Percentiles rank a stretch among this genome's conserved stretches.
These are phyloP conservation scores for Marronus borbonicus DNA, from an alignment of 2,888 invertebrate species.

Conservation along the genomic window DNA sequence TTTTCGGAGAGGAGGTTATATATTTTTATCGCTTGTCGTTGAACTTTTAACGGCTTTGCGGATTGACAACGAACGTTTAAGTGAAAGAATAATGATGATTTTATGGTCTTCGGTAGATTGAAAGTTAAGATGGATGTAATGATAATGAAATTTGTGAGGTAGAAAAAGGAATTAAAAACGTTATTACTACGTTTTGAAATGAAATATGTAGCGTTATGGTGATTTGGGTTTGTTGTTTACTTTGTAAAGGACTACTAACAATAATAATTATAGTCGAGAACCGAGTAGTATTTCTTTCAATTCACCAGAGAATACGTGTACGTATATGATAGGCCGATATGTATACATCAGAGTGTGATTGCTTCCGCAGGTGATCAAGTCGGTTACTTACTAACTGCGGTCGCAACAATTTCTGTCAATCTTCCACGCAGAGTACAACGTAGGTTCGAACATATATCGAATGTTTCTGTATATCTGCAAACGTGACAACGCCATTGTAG, in stretches of 20 bases:
- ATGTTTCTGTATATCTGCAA: no score
- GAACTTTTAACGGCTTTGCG: conserved; percentile 8
- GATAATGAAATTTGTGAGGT: background rate
- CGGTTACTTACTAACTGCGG: background rate
- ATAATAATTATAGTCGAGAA: no score
- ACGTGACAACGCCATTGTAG: conserved; percentile 7
- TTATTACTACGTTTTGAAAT: no score
- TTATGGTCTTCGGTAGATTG: background rate
- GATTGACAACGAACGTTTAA: conserved; percentile 3
- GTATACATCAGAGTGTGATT: background rate
- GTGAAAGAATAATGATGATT: background rate
- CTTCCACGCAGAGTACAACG: background rate
- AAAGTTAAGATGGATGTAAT: background rate
- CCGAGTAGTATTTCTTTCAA: no score
- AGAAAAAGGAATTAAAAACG: no score
- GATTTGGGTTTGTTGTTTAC: no score
- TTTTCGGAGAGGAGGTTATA: conserved; percentile 3
- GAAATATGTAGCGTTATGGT: no score
- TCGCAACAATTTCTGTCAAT: conserved; percentile 7
- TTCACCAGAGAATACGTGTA: no score
- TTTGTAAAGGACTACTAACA: no score
- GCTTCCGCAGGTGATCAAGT: background rate
- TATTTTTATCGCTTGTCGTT: conserved; percentile 18
- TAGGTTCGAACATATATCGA: background rate
- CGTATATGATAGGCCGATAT: background rate